Evolutionary conservation across 2,113 vertebrate species (phyloP).

Genomic region (Petroica traversi): DNA sequence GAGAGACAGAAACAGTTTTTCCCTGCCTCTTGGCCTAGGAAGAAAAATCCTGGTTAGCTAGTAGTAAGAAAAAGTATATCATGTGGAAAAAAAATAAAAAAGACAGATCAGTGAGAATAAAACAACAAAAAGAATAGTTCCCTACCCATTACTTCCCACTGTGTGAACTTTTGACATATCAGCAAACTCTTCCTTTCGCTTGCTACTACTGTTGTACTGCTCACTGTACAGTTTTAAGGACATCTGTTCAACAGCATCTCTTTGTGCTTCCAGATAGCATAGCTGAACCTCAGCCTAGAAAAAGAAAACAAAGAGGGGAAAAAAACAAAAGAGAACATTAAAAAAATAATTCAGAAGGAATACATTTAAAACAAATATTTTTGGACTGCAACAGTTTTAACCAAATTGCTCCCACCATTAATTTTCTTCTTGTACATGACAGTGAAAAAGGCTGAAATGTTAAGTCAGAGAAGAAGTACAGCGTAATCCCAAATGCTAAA

Average conservation of each 20-base stretch:
- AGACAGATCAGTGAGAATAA: conserved; percentile 71
- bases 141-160: conserved; percentile 82
- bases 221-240: conserved; percentile 87
- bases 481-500: background rate
- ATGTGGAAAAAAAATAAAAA: conserved; percentile 44
- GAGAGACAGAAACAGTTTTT: background rate
- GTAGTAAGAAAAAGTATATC: conserved; percentile 5
- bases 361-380: conserved; percentile 54
- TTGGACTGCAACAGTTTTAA: conserved; percentile 9
- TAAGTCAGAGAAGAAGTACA: background rate
- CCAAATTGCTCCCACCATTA: background rate
- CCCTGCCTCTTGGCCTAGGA: background rate
- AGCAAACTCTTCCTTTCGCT: conserved; percentile 79
- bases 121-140: conserved; percentile 71
- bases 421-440: background rate
- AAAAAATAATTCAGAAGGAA: conserved; percentile 42
- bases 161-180: conserved; percentile 86
- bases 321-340: background rate
- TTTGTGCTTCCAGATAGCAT: conserved; percentile 85
- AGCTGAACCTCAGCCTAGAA: conserved; percentile 82
- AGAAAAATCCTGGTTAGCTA: conserved; percentile 32
- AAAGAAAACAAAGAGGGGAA: conserved; percentile 64
- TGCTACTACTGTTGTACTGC: conserved; percentile 79
- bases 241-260: conserved; percentile 92
- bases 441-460: conserved; percentile 11